A percentile compares a stretch with the other conserved stretches of the same genome.
These are phyloP conservation scores for Ormyrus rosae DNA, from an alignment of 2,888 invertebrate genomes.

Conservation along the genomic window DNA sequence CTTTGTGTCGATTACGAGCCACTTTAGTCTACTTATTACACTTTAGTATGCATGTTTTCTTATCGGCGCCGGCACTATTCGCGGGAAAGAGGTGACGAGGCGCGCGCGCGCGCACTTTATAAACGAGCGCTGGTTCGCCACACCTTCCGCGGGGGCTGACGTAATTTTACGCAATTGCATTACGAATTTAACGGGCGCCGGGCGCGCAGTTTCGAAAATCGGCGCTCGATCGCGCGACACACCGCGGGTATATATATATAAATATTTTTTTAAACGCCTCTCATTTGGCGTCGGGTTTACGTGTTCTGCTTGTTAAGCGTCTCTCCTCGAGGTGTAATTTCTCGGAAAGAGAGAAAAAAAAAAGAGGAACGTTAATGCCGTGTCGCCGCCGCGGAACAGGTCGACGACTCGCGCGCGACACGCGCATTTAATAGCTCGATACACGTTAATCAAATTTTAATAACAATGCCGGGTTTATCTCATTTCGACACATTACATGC, in stretches of 20 bases:
- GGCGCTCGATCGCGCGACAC: not conserved
- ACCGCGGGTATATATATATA: no score
- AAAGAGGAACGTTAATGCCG: constrained; percentile 36
- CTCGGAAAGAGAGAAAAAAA: constrained; percentile 5
- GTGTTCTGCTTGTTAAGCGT: constrained; percentile 47
- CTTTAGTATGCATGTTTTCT: constrained; percentile 23
- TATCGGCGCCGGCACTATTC: constrained; percentile 4
- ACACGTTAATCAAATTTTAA: constrained; percentile 53
- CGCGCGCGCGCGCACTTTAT: not conserved
- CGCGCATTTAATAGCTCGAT: constrained; percentile 32
- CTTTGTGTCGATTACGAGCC: constrained; percentile 7
- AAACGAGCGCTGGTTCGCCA: no score
- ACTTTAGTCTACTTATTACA: constrained; percentile 2
- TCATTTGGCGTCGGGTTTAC: not conserved
- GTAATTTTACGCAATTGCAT: constrained; percentile 45
- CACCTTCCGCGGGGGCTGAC: not conserved
- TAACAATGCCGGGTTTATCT: constrained; percentile 33
- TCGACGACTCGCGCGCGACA: constrained; percentile 32
- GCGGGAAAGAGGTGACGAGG: no score
- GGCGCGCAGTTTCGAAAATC: constrained; percentile 38
- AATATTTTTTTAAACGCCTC: not conserved
- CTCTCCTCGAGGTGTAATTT: constrained; percentile 39
- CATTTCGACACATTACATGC: constrained; percentile 12
- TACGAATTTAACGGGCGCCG: not conserved
- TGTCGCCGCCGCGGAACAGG: constrained; percentile 34